Evolutionary conservation across 1,140 invertebrate genomes (phyloP), one percentile per base, ranked within the genome.

Genomic region (Helicoverpa zea): DNA sequence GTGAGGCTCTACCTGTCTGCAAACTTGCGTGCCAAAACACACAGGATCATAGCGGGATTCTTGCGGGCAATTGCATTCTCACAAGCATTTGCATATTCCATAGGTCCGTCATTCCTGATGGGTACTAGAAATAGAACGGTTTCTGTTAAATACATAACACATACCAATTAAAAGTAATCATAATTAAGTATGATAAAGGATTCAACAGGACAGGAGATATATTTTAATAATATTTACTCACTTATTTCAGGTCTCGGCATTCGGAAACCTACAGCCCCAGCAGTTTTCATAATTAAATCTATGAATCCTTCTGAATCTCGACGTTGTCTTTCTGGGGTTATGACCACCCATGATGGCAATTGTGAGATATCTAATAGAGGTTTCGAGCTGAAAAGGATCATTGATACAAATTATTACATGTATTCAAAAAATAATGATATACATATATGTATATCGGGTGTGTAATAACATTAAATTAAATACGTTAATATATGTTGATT

Each of bases 21-120:
- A 63, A 96, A 96, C 79, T 97, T 97, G 43, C 97, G 97, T 0
- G 96, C 95, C 0, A 98, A 95, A 0, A 98, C 90, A 66, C 96
- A 96, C 43, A 98, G 88, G 10, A 98, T 96, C 3, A 98, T 78
- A 3, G 96, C 94, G 0, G 97, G 96, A 84, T 96, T 96, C 4
- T 85, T 82, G 43, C 92, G 89, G 0, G 94, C 91, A 47, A 97
- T 95, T 0, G 96, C 90, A 9, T 94, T 81, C 68, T 98, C 97
- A 47, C 98, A 90, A 3, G 91, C 93, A 2, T 94, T 88, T 0
- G 96, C 89, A 77, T 96, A 97, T 4, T 94, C 93, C 47, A 91
- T 88, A 0, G 94, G 87, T 13, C 94, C 86, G 83, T 97, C 96
- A 7, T 90, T 83, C 73, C 88, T 86, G 2, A 95, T 89, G 3